These are phyloP conservation scores for Zhengitettix transpicula DNA, from an alignment of 2,888 invertebrate genomes.

Conservation along the genomic window DNA sequence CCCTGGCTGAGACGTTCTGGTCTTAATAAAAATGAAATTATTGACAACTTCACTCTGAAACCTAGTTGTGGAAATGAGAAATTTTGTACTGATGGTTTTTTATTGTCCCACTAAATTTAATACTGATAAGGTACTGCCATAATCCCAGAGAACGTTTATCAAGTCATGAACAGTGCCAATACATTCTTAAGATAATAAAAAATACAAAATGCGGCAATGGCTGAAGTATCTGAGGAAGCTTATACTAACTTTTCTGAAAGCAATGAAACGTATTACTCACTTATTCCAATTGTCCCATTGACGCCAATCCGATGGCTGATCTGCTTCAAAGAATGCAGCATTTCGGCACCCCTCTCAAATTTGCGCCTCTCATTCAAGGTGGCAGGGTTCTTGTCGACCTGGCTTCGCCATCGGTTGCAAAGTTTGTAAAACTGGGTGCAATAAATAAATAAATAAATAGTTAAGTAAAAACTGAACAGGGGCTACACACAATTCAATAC, in stretches of 20 bases:
- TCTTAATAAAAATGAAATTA: too few relatives aligned
- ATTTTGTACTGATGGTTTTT: too few relatives aligned
- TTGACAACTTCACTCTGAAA: too few relatives aligned
- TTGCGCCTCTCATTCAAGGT: conserved; percentile 37
- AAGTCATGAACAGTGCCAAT: too few relatives aligned
- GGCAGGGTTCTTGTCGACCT: conserved; percentile 49
- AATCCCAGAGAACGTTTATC: too few relatives aligned
- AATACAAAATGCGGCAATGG: neutral
- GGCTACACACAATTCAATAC: too few relatives aligned
- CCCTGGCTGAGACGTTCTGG: too few relatives aligned
- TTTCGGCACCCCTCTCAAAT: conserved; percentile 35
- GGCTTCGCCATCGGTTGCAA: conserved; percentile 50
- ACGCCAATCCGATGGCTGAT: conserved; percentile 45
- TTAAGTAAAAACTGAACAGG: neutral
- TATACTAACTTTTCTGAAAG: neutral
- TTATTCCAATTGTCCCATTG: conserved; percentile 14
- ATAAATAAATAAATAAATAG: conserved; percentile 5
- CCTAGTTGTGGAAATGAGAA: too few relatives aligned
- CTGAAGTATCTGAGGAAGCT: neutral
- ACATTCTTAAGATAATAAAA: too few relatives aligned
- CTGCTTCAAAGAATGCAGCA: conserved; percentile 36
- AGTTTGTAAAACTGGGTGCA: conserved; percentile 58
- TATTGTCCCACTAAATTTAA: too few relatives aligned
- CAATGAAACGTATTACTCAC: conserved; percentile 3
- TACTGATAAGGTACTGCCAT: too few relatives aligned